Base-by-base conservation (phyloP, 2,888 invertebrate genomes). In the Panopea generosa region DNA sequence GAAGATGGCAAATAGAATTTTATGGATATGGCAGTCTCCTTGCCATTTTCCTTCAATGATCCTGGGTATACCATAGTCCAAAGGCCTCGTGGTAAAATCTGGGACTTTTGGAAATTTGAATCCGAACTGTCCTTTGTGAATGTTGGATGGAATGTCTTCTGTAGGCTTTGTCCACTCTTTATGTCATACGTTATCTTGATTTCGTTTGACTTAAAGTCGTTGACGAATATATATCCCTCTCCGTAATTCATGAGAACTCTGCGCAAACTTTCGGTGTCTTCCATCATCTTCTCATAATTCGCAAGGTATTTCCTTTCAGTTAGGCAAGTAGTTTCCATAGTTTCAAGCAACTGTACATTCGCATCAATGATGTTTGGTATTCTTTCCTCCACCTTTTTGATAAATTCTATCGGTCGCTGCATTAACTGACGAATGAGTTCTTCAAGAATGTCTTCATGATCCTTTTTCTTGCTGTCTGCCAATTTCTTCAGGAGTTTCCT, bases 361-460 rank as follows among this genome's bases (percentile, higher is more conserved):
- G 84, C 74, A 9, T 79, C 60, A 20, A 88, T 84, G 55, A 89
- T 82, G 14, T 75, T 81, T 1, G 82, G 84, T 20, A 86, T 79
- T 20, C 73, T 76, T 26, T 70, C 61, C 52, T 76, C 73, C 1
- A 84, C 60, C 7, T 62, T 69, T 1, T 66, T 61, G 0, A 85
- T 45, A 38, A 70, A 69, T 14, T 79, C 72, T n/a, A 57, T 56
- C n/a, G 83, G 82, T 29, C 80, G 45, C 18, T 78, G 66, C 73
- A 85, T 70, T 4, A 81, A 65, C 18, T 68, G 63, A 9, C 55
- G 68, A n/a, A 85, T 63, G 2, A 84, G 67, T 11, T 33, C 33
- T 14, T 63, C 60, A 6, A 85, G 60, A 16, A 71, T 22, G 11
- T 60, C 65, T 0, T 73, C 56, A 2, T 59, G 53, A 0, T 66